A percentile compares a stretch with the other conserved stretches of the same genome.
These are phyloP conservation scores for Rhinoraja longicauda DNA, from an alignment of 2,797 vertebrate genomes.

Conservation along the genomic window DNA sequence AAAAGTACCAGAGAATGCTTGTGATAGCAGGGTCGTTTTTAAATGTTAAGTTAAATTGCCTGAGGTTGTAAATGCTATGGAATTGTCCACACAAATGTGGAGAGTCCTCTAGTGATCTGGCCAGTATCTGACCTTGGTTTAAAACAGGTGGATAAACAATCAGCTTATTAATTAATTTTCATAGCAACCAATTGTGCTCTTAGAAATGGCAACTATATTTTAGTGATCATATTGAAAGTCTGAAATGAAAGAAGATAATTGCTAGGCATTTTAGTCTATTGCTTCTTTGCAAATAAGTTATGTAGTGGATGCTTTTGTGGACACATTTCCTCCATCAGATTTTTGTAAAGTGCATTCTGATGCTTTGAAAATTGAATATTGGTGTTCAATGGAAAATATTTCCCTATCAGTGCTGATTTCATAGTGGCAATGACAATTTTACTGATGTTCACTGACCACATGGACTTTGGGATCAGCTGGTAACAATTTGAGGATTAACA, in stretches of 20 bases:
- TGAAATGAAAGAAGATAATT: background rate
- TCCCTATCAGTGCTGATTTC: background rate
- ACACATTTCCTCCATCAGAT: background rate
- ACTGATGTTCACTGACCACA: too few relatives aligned
- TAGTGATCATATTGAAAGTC: background rate
- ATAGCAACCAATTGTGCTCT: too few relatives aligned
- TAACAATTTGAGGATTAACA: too few relatives aligned
- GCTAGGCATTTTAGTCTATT: conserved; percentile 8
- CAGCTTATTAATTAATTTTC: background rate
- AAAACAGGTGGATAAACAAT: background rate
- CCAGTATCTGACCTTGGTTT: background rate
- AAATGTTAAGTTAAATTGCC: background rate
- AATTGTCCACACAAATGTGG: background rate
- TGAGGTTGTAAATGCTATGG: background rate
- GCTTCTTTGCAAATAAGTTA: conserved; percentile 1
- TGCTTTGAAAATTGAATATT: background rate
- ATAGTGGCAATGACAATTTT: too few relatives aligned
- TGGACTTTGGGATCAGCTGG: too few relatives aligned
- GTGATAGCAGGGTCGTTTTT: background rate
- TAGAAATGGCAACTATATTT: background rate
- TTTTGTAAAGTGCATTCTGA: background rate
- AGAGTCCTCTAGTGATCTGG: background rate
- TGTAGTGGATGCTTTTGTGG: background rate
- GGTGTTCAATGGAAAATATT: background rate
- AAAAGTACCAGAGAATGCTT: background rate